Conservation (phyloP, 2,888 invertebrate genomes). For the Pseudococcus viburni region DNA sequence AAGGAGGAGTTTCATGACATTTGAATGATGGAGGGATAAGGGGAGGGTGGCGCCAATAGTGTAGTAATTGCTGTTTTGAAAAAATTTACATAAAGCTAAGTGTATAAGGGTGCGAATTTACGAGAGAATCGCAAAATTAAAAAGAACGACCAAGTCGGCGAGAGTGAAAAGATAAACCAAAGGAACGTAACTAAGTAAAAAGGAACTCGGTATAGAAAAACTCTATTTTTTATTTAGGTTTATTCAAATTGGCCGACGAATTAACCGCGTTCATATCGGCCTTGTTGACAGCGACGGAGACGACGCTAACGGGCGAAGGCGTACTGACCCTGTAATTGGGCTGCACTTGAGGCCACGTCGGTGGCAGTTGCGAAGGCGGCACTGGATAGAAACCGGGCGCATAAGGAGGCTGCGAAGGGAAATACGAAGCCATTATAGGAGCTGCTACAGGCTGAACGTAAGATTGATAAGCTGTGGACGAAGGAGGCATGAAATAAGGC, state of each 20-base stretch:
- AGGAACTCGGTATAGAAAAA: constrained; percentile 26
- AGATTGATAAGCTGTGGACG: constrained; percentile 59
- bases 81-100: constrained; percentile 13
- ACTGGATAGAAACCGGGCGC: constrained; percentile 54
- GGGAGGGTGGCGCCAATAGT: background rate
- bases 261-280: constrained; percentile 46
- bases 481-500: constrained; percentile 59
- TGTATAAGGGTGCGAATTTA: background rate
- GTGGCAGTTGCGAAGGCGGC: constrained; percentile 61
- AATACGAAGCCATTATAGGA: constrained; percentile 52
- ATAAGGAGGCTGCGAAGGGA: constrained; percentile 59
- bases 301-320: constrained; percentile 38
- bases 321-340: constrained; percentile 52
- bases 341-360: constrained; percentile 58
- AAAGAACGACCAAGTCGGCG: constrained; percentile 26
- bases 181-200: constrained; percentile 49
- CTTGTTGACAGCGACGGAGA: constrained; percentile 25
- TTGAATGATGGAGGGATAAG: background rate
- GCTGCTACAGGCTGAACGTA: constrained; percentile 62
- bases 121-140: background rate
- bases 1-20: background rate
- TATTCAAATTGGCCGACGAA: constrained; percentile 34
- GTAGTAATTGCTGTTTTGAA: background rate
- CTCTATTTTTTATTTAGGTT: background rate
- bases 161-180: background rate